Percentiles rank a stretch among this genome's conserved stretches.
These are phyloP conservation scores for Sylvilagus bachmani DNA, from an alignment of 2,113 vertebrate species.

Conservation along the genomic window DNA sequence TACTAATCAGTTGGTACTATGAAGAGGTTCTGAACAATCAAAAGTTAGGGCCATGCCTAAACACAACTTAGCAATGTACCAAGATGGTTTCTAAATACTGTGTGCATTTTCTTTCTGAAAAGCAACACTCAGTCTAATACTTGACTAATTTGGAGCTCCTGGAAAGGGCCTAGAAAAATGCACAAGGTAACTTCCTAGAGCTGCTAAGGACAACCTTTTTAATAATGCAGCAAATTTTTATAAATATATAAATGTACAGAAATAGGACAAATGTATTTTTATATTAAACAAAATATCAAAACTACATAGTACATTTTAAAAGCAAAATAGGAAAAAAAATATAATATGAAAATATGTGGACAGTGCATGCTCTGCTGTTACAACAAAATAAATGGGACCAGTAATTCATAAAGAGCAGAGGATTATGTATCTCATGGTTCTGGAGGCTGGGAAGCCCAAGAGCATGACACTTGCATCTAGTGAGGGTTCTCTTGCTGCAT, in stretches of 20 bases:
- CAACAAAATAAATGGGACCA: too few relatives aligned
- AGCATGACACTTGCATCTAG: too few relatives aligned
- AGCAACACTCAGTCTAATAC: neutral
- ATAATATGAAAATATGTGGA: constrained; percentile 40
- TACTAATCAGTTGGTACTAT: constrained; percentile 29
- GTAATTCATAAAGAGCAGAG: too few relatives aligned
- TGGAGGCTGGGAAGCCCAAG: too few relatives aligned
- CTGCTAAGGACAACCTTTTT: constrained; percentile 9
- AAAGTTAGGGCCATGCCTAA: neutral
- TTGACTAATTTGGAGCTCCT: constrained; percentile 29
- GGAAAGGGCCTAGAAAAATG: constrained; percentile 42
- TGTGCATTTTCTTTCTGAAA: constrained; percentile 6
- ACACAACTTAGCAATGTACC: neutral
- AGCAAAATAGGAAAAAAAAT: neutral
- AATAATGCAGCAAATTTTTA: constrained; percentile 15
- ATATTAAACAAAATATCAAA: constrained; percentile 32
- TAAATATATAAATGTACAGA: neutral
- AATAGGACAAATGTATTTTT: neutral
- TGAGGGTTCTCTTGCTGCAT: too few relatives aligned
- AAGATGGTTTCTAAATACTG: constrained; percentile 9
- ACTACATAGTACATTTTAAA: neutral
- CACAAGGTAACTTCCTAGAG: neutral
- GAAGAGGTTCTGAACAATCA: constrained; percentile 8
- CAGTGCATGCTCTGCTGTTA: too few relatives aligned
- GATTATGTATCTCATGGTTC: too few relatives aligned